Evolutionary conservation across 1,140 invertebrate genomes (phyloP), one percentile per base, ranked within the genome.

Genomic region (Stenopsyche tienmushanensis): DNA sequence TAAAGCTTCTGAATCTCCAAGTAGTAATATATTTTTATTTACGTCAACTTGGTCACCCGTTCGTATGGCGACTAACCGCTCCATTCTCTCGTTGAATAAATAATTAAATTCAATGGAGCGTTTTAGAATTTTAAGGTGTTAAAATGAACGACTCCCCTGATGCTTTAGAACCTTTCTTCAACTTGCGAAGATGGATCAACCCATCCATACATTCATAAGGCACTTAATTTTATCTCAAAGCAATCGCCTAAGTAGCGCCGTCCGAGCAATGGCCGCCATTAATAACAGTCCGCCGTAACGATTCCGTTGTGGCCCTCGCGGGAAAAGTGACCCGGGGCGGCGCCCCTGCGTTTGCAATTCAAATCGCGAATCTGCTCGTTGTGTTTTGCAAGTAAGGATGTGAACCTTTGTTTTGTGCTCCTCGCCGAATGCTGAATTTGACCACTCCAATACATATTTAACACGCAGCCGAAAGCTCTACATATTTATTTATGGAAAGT

Each of bases 401-500:
- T n/a, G 5, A 47, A 47, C 44, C 44, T 47, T 47, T 47, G 44
- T 47, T 47, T 47, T 47, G 5, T 18, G 7, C 44, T 18, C 5
- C 17, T 18, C 7, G 7, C 29, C 29, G 13, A 34, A 34, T 34
- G 29, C 5, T 10, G 50, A 5, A 58, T 15, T 58, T 20, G 44
- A 47, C 44, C 44, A 47, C 42, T 18, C 57, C 57, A 60, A 60
- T 60, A 60, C 57, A 60, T 60, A 60, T 60, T 60, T 47, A 60
- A 60, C 44, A 39, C 29, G n/a, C 15, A 34, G 10, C 10, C 25
- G 41, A 45, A 26, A 45, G 20, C 39, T 18, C 34, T 58, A 39
- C 55, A 58, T 58, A 58, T 58, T 58, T 58, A 58, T 58, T 58
- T 58, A 58, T 58, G 55, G 55, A 58, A 44, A 58, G 26, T n/a